Evolutionary conservation across 2,797 vertebrate species (phyloP).

Genomic region (Anguilla megastoma): DNA sequence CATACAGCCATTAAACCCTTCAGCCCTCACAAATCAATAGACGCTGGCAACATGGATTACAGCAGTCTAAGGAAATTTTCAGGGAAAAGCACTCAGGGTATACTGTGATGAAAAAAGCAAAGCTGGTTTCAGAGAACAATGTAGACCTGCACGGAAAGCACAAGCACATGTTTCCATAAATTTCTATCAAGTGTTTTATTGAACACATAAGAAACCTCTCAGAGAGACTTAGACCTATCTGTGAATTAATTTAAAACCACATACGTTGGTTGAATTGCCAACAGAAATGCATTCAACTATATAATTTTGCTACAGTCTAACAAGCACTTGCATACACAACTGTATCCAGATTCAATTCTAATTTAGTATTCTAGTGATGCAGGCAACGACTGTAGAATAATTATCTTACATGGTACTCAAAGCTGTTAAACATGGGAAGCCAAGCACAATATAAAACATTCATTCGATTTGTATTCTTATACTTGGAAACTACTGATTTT

Average conservation of each 20-base stretch:
- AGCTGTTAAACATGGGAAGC: too few relatives aligned
- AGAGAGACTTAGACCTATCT: too few relatives aligned
- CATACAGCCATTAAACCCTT: background rate
- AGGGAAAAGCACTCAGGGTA: background rate
- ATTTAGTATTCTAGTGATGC: background rate
- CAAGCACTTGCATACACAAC: background rate
- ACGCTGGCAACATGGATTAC: background rate
- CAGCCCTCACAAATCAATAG: background rate
- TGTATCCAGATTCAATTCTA: slow-evolving; percentile 7
- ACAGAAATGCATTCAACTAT: background rate
- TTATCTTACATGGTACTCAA: too few relatives aligned
- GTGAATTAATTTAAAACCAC: too few relatives aligned
- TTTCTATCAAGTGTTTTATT: background rate
- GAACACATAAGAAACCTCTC: background rate
- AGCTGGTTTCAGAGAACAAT: background rate
- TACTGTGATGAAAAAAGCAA: too few relatives aligned
- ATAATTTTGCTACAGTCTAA: background rate
- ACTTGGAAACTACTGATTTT: too few relatives aligned
- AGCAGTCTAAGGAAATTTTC: background rate
- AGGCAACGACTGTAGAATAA: background rate
- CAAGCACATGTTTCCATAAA: background rate
- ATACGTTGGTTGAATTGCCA: background rate
- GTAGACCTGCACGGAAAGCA: background rate
- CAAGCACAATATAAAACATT: too few relatives aligned
- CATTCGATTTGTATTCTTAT: too few relatives aligned